Base-by-base conservation (phyloP, 2,888 invertebrate species). In the Timema podura region DNA sequence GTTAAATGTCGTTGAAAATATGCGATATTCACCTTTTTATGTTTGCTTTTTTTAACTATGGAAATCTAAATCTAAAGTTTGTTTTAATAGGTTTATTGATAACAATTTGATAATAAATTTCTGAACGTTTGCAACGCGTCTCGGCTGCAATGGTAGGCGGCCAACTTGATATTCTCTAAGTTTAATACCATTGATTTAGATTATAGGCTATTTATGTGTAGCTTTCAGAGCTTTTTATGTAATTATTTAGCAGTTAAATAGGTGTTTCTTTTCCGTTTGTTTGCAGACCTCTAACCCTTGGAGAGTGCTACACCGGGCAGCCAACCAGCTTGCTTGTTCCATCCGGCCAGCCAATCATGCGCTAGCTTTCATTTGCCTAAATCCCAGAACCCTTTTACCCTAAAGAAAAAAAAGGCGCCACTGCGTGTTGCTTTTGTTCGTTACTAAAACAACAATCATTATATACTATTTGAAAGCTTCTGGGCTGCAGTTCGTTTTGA, bases 311-410 rank as follows among this genome's bases (percentile, higher is more conserved):
- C 73, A 73, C 71, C 74, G 74, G 71, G 70, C 73, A 73, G 74
- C 73, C 80, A 81, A 82, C 79, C 81, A 82, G 82, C 82, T 81
- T 76, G 73, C 76, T 84, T 83, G 82, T 83, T 84, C 71, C 73
- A 71, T 69, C 73, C 74, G 72, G 73, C 73, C 73, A 73, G 73
- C 71, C 74, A 69, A 73, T 69, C 73, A 74, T 73, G 73, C 72
- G 74, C 73, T 74, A 74, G 74, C 74, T 74, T 74, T 67, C 73
- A 68, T 71, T 73, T 72, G 69, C 72, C 70, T 70, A 49, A 30
- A 65, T 64, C 71, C 71, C 69, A 66, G 64, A 66, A 69, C 71
- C 73, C 71, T 71, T 70, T 51, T 65, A 70, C 67, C 70, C 70
- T 68, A 71, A 70, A 70, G 74, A 74, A 30, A 30, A 30, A 30